Evolutionary conservation across 2,113 vertebrate genomes (phyloP).

Genomic region (Carassius auratus): DNA sequence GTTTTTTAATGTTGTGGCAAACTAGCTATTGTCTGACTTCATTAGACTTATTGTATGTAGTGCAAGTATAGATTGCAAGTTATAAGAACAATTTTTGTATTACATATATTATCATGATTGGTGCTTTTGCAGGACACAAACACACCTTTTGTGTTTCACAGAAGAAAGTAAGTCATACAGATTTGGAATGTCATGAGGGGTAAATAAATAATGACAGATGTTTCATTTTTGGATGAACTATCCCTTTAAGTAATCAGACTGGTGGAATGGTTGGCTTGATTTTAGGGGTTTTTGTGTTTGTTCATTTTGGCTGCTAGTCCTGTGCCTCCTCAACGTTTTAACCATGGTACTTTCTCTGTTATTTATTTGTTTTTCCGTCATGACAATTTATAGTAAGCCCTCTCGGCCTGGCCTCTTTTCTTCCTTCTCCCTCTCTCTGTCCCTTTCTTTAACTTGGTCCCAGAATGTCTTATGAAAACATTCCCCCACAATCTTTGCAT

Average conservation of each 20-base stretch:
- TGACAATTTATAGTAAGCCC: constrained; percentile 35
- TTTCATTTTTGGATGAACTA: neutral
- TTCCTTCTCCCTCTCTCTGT: neutral
- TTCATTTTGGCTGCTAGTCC: neutral
- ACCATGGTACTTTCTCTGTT: constrained; percentile 26
- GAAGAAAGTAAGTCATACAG: neutral
- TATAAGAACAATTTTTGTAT: neutral
- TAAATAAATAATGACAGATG: neutral
- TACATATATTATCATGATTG: neutral
- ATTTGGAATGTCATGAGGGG: neutral
- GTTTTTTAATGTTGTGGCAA: neutral
- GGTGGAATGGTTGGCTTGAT: constrained; percentile 1
- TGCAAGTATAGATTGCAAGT: too few relatives aligned
- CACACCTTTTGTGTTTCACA: too few relatives aligned
- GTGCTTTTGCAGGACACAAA: neutral
- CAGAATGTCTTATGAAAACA: constrained; percentile 23
- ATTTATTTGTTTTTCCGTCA: constrained; percentile 41
- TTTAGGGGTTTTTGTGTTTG: constrained; percentile 9
- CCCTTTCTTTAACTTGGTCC: neutral
- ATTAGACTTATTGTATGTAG: neutral
- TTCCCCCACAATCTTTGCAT: neutral
- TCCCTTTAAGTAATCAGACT: constrained; percentile 16
- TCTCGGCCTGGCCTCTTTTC: constrained; percentile 3
- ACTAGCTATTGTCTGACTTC: neutral
- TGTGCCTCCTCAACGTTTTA: constrained; percentile 8